phyloP scores from a whole-genome alignment of 2,113 vertebrate species.

The Macheiramphus alcinus region DNA sequence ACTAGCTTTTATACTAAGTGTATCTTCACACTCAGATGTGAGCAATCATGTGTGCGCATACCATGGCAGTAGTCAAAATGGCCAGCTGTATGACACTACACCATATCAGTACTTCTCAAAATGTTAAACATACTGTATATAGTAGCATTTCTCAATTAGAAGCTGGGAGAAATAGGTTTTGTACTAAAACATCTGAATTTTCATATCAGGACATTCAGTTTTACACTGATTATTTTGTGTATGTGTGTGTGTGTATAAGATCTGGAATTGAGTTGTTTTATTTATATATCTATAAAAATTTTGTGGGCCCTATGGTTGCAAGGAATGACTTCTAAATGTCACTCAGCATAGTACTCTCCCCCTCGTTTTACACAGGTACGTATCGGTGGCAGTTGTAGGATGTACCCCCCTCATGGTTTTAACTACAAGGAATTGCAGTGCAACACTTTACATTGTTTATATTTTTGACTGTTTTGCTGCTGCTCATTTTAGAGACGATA shows the following conservation, averaged over 20 bases:
- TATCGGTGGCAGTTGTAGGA: not conserved
- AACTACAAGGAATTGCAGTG: not conserved
- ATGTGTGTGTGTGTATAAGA: not conserved
- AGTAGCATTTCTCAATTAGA: not conserved
- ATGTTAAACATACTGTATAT: not conserved
- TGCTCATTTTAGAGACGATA: not conserved
- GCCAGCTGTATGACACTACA: not conserved
- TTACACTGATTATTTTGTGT: not conserved
- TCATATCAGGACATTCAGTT: not conserved
- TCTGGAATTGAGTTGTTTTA: not conserved
- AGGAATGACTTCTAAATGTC: not conserved
- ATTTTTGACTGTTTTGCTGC: not conserved
- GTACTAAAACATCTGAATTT: not conserved
- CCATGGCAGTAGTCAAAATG: not conserved
- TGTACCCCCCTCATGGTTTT: not conserved
- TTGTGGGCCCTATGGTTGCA: not conserved
- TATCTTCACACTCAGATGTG: not conserved
- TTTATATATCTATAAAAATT: not conserved
- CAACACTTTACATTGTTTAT: not conserved
- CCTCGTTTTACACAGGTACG: not conserved
- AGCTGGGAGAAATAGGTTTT: not conserved
- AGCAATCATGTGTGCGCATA: accelerated
- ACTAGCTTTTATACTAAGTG: not conserved
- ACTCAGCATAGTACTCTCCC: not conserved
- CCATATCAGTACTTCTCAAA: not conserved